Base-by-base conservation (phyloP, 2,113 vertebrate genomes). In the Myiopsitta monachus region DNA sequence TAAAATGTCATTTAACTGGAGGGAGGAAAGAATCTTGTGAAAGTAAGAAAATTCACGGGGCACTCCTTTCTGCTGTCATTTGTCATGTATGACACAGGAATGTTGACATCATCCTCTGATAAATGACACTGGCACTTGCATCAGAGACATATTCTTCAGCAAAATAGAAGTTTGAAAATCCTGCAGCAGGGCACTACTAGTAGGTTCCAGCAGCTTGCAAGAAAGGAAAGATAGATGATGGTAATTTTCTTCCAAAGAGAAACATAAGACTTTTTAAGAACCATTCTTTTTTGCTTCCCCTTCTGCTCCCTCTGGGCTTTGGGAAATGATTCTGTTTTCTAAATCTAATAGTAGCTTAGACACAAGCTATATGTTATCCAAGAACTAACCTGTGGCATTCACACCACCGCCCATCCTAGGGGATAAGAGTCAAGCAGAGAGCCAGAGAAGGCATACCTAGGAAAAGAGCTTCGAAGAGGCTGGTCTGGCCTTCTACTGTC, bases 101-200 rank as follows among this genome's bases (percentile, higher is more conserved):
- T 96, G 94, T 95, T 97, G 96, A 97, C 94, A 96, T 96, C 94
- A 96, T 90, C 87, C 86, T 89, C 95, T 95, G 92, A 96, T 94
- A 97, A 97, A 97, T 97, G 93, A 95, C 94, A 97, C 89, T 92
- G 92, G 94, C 97, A 97, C 94, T 94, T 97, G 96, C 90, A 96
- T 88, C 88, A 90, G 94, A 96, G 89, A 81, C 78, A 86, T 91
- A 91, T 92, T 94, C 95, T 97, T 97, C 94, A 66, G 90, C 79
- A 96, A 95, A 96, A 89, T 85, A 51, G 88, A 66, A 93, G 84
- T 70, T 91, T 87, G 88, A 94, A 88, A 96, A 96, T 95, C 94
- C 90, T 96, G 83, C 95, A 96, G 92, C 97, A 97, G 96, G 94
- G 92, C 96, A 95, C 92, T 92, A 75, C 72, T 85, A 59, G 87